phyloP scores from a whole-genome alignment of 2,888 invertebrate genomes.

The Venustoraphidia nigricollis region DNA sequence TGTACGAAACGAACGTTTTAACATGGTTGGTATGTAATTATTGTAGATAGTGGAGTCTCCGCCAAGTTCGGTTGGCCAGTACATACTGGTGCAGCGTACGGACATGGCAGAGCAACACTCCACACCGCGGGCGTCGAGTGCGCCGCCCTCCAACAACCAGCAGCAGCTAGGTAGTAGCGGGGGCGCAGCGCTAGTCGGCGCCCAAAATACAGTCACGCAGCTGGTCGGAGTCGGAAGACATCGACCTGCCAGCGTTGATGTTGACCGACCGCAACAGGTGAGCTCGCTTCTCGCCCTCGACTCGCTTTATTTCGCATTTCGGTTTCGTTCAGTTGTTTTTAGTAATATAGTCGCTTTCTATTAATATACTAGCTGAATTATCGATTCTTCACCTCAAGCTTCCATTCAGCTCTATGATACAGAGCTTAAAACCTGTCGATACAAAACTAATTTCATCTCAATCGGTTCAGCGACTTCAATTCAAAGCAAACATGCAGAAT shows the following conservation, averaged over 20 bases:
- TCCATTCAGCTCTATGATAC: too few species aligned
- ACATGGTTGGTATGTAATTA: not conserved
- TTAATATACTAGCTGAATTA: too few species aligned
- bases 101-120: constrained; percentile 43
- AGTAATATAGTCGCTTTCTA: too few species aligned
- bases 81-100: constrained; percentile 66
- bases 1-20: too few species aligned
- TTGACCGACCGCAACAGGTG: constrained; percentile 19
- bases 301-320: constrained; percentile 6
- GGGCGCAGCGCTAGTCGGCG: constrained; percentile 8
- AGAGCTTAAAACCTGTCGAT: too few species aligned
- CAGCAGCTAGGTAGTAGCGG: constrained; percentile 13
- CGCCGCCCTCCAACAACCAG: constrained; percentile 49
- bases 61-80: constrained; percentile 54
- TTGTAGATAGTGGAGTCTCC: constrained; percentile 42
- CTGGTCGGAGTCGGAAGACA: constrained; percentile 35
- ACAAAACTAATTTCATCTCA: too few species aligned
- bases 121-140: constrained; percentile 71
- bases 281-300: constrained; percentile 5
- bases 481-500: too few species aligned
- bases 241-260: constrained; percentile 50
- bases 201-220: constrained; percentile 17
- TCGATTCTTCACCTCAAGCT: too few species aligned
- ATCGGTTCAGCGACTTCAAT: too few species aligned
- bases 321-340: too few species aligned